Percentiles rank a stretch among this genome's conserved stretches.
These are phyloP conservation scores for Periophthalmus magnuspinnatus DNA, from an alignment of 2,797 vertebrate species.

Conservation along the genomic window DNA sequence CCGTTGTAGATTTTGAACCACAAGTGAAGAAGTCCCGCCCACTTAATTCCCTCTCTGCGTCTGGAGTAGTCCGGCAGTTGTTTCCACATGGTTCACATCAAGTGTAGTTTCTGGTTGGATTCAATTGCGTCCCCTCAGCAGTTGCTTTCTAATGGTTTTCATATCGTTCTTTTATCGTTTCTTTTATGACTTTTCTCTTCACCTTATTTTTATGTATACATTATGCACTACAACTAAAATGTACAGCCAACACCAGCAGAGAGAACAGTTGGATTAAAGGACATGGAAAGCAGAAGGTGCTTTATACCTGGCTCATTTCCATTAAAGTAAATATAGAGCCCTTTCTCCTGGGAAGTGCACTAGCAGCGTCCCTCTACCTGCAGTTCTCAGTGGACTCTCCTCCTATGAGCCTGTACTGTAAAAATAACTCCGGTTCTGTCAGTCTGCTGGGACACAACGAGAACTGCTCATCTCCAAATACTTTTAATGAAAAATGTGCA, in stretches of 20 bases:
- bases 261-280: not conserved
- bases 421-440: slow-evolving; percentile 69
- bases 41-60: too few relatives aligned
- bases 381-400: slow-evolving; percentile 47
- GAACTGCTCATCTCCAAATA: slow-evolving; percentile 47
- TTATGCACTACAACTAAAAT: not conserved
- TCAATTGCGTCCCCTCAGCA: too few relatives aligned
- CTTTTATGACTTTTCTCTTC: too few relatives aligned
- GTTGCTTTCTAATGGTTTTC: too few relatives aligned
- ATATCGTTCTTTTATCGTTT: too few relatives aligned
- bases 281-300: slow-evolving; percentile 23
- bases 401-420: slow-evolving; percentile 49
- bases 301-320: slow-evolving; percentile 47
- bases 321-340: slow-evolving; percentile 56
- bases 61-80: too few relatives aligned
- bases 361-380: slow-evolving; percentile 30
- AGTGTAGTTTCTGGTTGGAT: too few relatives aligned
- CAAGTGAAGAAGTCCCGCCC: too few relatives aligned
- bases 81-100: too few relatives aligned
- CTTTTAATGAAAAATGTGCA: slow-evolving; percentile 37
- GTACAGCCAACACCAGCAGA: not conserved
- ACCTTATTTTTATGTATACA: not conserved
- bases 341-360: slow-evolving; percentile 49
- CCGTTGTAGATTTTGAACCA: too few relatives aligned
- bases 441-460: slow-evolving; percentile 52